Evolutionary conservation across 2,888 invertebrate genomes (phyloP).

Genomic region (Elgonia sp.): DNA sequence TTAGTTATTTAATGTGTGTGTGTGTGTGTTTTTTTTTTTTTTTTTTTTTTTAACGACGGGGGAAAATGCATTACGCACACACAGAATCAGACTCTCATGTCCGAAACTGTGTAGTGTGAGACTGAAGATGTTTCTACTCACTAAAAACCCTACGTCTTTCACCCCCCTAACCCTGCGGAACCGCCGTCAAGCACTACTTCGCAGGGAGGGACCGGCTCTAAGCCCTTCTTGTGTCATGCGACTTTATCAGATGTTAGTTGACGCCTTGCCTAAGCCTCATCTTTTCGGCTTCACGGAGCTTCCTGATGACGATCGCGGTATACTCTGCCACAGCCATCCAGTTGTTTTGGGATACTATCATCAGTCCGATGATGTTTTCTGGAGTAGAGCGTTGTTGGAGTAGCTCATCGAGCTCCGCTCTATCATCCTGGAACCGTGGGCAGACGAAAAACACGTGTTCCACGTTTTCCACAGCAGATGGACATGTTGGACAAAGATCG

Average conservation of each 20-base stretch:
- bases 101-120: no score
- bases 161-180: no score
- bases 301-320: not conserved
- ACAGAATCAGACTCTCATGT: not conserved
- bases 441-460: conserved; percentile 25
- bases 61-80: no score
- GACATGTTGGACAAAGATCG: conserved; percentile 25
- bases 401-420: not conserved
- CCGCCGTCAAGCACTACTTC: no score
- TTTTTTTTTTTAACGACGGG: no score
- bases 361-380: conserved; percentile 25
- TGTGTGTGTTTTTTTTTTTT: no score
- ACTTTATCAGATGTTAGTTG: no score
- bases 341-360: not conserved
- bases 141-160: no score
- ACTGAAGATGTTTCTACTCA: no score
- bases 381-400: conserved; percentile 14
- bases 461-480: conserved; percentile 12
- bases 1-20: no score
- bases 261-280: not conserved
- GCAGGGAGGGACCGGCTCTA: no score
- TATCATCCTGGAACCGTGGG: not conserved
- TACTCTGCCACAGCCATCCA: not conserved
- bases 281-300: not conserved
- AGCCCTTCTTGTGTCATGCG: no score